Percentiles rank a stretch among this genome's conserved stretches.
Evolutionary conservation across 2,888 invertebrate species (phyloP).

Genomic region (Drosophila pseudotakahashii): DNA sequence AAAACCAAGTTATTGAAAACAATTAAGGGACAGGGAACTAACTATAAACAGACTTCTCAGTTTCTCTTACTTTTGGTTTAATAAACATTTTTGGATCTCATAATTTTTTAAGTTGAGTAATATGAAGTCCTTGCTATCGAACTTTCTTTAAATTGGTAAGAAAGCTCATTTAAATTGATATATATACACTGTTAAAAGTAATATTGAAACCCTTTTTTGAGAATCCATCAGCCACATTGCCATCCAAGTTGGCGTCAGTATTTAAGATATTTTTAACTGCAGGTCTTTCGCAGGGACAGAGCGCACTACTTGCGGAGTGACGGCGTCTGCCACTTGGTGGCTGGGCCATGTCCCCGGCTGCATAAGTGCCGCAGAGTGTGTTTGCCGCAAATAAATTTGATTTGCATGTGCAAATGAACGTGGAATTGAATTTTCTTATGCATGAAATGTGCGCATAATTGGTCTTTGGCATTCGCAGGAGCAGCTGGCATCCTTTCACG

Average conservation of each 20-base stretch:
- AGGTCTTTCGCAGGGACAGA: constrained; percentile 34
- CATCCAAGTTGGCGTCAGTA: constrained; percentile 49
- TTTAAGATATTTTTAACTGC: constrained; percentile 39
- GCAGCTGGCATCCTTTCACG: constrained; percentile 39
- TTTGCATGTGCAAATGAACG: constrained; percentile 81
- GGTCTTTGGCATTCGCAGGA: constrained; percentile 52
- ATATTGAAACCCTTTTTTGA: background rate
- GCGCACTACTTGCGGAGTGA: constrained; percentile 61
- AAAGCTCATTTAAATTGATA: too few species aligned
- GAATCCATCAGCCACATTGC: constrained; percentile 14
- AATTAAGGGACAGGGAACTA: too few species aligned
- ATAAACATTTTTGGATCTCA: too few species aligned
- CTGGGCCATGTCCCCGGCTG: constrained; percentile 35
- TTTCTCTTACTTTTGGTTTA: too few species aligned
- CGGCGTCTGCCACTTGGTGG: constrained; percentile 43
- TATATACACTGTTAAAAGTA: background rate
- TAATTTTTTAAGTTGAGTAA: too few species aligned
- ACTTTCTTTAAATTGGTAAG: too few species aligned
- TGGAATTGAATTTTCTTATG: constrained; percentile 81
- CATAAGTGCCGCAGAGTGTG: constrained; percentile 65
- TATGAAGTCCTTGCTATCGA: too few species aligned
- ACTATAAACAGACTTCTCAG: too few species aligned
- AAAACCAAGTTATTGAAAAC: too few species aligned
- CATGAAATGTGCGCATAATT: constrained; percentile 80
- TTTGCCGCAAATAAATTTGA: constrained; percentile 78